Evolutionary conservation across 2,113 vertebrate species (phyloP), one percentile per base, ranked within the genome.

Genomic region (Laticauda colubrina): DNA sequence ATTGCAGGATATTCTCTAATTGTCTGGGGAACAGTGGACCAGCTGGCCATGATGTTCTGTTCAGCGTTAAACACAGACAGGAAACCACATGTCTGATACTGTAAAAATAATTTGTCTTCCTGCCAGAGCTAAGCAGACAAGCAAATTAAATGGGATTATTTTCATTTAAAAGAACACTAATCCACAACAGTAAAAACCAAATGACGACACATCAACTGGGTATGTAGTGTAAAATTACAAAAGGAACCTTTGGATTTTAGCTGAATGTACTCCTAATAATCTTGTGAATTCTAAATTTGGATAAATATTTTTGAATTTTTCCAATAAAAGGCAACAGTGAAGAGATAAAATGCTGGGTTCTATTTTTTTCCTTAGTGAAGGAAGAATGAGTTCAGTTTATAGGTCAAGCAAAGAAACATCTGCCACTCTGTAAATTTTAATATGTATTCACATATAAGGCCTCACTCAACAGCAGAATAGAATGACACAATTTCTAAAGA

Each of bases 81-180:
- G 99, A 99, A 99, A 99, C 98, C 98, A 95, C 97, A 98, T 97
- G 98, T 99, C 98, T 99, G 98, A 98, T 98, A 98, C 97, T 97
- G 98, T 98, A 98, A 97, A 97, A 97, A 97, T 96, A 95, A 91
- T 98, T 97, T 97, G 96, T 98, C 97, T 98, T 97, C 97, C 96
- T 98, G 97, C 97, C 97, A 98, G 94, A 94, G 96, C 90, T 94
- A 97, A 96, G 93, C 95, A 97, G 96, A 95, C 97, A 95, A 97
- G 95, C 95, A 97, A 97, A 96, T 96, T 96, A 95, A 93, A 96
- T 94, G 95, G 92, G 93, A 39, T 97, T 97, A 97, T 96, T 98
- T 98, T 97, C 96, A 96, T 97, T 97, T 98, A 96, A 96, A 97
- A 96, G 96, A 96, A 97, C 86, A 96, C 96, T 96, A 95, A 97